Evolutionary conservation across 2,888 invertebrate genomes (phyloP).

Genomic region (Endomychus coccineus): DNA sequence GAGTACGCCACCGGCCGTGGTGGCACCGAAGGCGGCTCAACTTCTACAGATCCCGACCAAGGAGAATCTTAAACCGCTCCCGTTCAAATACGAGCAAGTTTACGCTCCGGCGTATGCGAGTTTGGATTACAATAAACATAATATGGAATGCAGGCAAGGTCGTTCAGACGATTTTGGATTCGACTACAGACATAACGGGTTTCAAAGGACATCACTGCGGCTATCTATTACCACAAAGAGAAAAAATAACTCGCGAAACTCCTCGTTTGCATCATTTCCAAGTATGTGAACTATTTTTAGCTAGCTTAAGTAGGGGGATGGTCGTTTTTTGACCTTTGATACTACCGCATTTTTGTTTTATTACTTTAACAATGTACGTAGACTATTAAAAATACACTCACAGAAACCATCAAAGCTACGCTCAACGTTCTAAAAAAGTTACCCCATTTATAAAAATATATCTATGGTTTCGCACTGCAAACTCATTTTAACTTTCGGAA

Average conservation of each 20-base stretch:
- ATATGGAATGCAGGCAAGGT: slow-evolving; percentile 21
- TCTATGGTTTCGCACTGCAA: too few relatives aligned
- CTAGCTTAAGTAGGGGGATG: too few relatives aligned
- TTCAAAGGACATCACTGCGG: slow-evolving; percentile 35
- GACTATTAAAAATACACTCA: too few relatives aligned
- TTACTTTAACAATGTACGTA: background rate
- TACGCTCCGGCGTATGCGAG: background rate
- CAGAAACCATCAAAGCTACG: too few relatives aligned
- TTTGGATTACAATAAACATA: slow-evolving; percentile 9
- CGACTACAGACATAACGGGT: slow-evolving; percentile 31
- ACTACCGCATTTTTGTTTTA: background rate
- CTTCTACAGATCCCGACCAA: slow-evolving; percentile 50
- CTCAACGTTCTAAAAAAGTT: too few relatives aligned
- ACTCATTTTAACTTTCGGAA: too few relatives aligned
- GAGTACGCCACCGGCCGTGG: slow-evolving; percentile 44
- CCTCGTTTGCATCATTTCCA: slow-evolving; percentile 27
- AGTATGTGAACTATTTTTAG: slow-evolving; percentile 24
- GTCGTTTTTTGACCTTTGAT: background rate
- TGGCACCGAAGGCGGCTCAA: slow-evolving; percentile 58
- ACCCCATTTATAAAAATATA: too few relatives aligned
- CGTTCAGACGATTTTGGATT: slow-evolving; percentile 23
- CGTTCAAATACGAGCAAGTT: slow-evolving; percentile 32
- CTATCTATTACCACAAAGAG: slow-evolving; percentile 31
- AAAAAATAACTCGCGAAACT: slow-evolving; percentile 28
- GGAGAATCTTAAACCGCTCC: slow-evolving; percentile 29